Evolutionary conservation across 2,797 vertebrate genomes (phyloP).

Genomic region (Sphaeramia orbicularis): DNA sequence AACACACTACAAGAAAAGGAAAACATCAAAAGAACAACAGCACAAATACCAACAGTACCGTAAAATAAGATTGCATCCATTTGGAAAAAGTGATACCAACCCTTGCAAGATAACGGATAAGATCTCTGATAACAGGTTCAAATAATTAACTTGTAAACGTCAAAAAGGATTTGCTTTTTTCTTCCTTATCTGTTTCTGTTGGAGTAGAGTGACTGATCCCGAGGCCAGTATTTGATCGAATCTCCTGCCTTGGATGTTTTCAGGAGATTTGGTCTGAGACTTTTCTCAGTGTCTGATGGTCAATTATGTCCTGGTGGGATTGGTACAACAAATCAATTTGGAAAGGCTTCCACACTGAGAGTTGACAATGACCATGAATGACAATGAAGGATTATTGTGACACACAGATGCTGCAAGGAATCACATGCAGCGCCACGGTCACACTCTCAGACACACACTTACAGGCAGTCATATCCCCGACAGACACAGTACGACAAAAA

Average conservation of each 20-base stretch:
- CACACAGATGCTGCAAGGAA: background rate
- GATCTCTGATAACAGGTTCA: background rate
- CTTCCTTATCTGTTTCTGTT: background rate
- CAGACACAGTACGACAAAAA: background rate
- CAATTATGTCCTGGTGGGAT: constrained; percentile 37
- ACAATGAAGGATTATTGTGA: constrained; percentile 36
- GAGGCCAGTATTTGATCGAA: background rate
- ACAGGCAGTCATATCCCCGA: background rate
- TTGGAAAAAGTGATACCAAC: background rate
- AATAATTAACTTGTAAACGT: constrained; percentile 11
- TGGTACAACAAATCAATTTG: constrained; percentile 56
- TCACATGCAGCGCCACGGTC: background rate
- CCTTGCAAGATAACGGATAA: background rate
- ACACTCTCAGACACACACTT: constrained; percentile 1
- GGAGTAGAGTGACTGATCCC: background rate
- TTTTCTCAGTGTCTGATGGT: constrained; percentile 33
- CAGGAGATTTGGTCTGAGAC: constrained; percentile 11
- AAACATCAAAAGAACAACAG: background rate
- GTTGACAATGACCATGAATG: constrained; percentile 36
- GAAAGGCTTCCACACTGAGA: constrained; percentile 9
- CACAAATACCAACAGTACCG: background rate
- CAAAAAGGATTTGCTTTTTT: constrained; percentile 2
- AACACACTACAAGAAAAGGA: too few species aligned
- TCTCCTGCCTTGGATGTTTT: constrained; percentile 9
- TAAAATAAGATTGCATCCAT: background rate